A percentile compares a stretch with the other conserved stretches of the same genome.
These are phyloP conservation scores for Ataeniobius toweri DNA, from an alignment of 2,797 vertebrate genomes.

Conservation along the genomic window DNA sequence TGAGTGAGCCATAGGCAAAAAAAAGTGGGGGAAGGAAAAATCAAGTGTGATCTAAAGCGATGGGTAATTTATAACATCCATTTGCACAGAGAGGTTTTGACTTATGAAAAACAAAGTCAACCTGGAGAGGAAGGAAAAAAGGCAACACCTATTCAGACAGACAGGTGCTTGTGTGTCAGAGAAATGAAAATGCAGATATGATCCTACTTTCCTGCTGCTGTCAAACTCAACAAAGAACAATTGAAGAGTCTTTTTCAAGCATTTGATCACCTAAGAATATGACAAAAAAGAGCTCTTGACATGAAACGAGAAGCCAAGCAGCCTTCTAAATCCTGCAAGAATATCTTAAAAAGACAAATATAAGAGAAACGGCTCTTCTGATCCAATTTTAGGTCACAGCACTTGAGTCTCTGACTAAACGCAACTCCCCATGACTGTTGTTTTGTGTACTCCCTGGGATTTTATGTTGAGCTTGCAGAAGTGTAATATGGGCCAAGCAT, in stretches of 20 bases:
- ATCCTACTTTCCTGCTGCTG: background rate
- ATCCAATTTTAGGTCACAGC: too few relatives aligned
- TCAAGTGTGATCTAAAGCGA: conserved; percentile 23
- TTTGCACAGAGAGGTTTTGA: conserved; percentile 24
- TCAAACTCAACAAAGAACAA: background rate
- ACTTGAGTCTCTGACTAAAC: too few relatives aligned
- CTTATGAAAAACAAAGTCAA: conserved; percentile 5
- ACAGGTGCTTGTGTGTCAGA: background rate
- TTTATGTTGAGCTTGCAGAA: too few relatives aligned
- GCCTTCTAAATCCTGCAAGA: too few relatives aligned
- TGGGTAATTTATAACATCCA: conserved; percentile 52
- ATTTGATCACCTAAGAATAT: background rate
- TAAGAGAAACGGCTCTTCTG: too few relatives aligned
- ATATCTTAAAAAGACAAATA: too few relatives aligned
- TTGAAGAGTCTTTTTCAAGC: background rate
- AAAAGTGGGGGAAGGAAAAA: background rate
- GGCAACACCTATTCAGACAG: background rate
- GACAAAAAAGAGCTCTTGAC: background rate
- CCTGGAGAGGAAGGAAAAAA: conserved; percentile 10
- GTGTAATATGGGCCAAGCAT: too few relatives aligned
- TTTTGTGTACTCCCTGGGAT: too few relatives aligned
- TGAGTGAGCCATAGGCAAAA: conserved; percentile 51
- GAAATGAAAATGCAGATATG: background rate
- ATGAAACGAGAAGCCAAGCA: background rate
- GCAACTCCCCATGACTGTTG: too few relatives aligned